Evolutionary conservation across 2,797 vertebrate species (phyloP).

Genomic region (Sebastes taczanowskii): DNA sequence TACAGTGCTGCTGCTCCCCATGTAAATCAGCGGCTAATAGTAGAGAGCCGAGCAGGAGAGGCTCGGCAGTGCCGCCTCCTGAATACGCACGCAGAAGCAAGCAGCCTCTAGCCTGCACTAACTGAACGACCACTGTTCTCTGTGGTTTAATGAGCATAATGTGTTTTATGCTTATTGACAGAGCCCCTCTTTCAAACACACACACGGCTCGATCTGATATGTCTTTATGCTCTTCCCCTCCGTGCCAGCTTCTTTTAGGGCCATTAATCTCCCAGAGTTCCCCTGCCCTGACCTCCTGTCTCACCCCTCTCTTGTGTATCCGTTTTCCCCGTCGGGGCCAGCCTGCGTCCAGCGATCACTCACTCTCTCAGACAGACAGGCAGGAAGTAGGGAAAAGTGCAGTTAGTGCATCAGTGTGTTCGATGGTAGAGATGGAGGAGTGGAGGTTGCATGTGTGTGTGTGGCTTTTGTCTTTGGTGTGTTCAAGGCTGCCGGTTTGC

Average conservation of each 20-base stretch:
- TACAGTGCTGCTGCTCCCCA: conserved; percentile 64
- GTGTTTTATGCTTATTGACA: conserved; percentile 66
- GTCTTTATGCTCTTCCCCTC: conserved; percentile 49
- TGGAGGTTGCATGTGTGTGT: not conserved
- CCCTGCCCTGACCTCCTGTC: conserved; percentile 51
- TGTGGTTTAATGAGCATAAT: conserved; percentile 63
- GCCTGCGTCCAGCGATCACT: conserved; percentile 30
- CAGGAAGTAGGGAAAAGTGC: conserved; percentile 38
- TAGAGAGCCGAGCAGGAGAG: conserved; percentile 33
- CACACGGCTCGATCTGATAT: conserved; percentile 34
- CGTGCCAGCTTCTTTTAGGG: conserved; percentile 29
- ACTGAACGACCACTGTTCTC: conserved; percentile 53
- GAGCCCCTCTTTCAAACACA: conserved; percentile 1
- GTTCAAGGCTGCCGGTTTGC: conserved; percentile 34
- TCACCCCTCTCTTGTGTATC: conserved; percentile 31
- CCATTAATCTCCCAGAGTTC: conserved; percentile 64
- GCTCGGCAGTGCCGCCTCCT: conserved; percentile 37
- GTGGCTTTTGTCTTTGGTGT: conserved; percentile 12
- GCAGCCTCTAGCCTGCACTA: conserved; percentile 23
- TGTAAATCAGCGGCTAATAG: conserved; percentile 78
- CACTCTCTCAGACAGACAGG: conserved; percentile 44
- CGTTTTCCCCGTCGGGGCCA: conserved; percentile 31
- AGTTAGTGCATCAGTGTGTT: conserved; percentile 26
- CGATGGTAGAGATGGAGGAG: not conserved
- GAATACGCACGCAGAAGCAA: conserved; percentile 8